Evolutionary conservation across 2,113 vertebrate genomes (phyloP).

Genomic region (Anguilla japonica): DNA sequence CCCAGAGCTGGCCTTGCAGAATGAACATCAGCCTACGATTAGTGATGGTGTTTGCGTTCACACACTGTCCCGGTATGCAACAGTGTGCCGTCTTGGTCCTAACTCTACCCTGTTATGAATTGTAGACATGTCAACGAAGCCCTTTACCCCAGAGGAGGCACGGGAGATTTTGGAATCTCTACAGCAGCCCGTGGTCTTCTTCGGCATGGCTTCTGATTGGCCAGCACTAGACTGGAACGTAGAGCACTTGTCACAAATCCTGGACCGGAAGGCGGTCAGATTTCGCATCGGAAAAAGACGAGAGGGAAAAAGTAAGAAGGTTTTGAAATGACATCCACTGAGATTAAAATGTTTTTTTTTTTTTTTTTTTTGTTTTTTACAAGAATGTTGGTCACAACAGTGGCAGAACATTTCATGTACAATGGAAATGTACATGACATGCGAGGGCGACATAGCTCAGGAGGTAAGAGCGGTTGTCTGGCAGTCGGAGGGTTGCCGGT

Average conservation of each 20-base stretch:
- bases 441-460: no score
- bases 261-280: conserved; percentile 68
- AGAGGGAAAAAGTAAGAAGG: conserved; percentile 67
- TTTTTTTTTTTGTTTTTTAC: no score
- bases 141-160: conserved; percentile 80
- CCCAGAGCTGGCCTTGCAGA: neutral
- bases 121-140: conserved; percentile 66
- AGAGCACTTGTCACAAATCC: conserved; percentile 68
- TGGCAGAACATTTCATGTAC: neutral
- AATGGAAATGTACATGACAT: no score
- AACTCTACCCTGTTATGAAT: neutral
- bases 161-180: conserved; percentile 76
- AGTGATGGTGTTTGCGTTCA: no score
- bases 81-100: neutral
- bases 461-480: no score
- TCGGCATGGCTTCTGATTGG: conserved; percentile 82
- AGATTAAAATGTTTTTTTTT: no score
- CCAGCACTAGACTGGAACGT: conserved; percentile 81
- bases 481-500: no score
- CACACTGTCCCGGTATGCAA: no score
- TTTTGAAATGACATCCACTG: neutral
- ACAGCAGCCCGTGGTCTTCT: conserved; percentile 82
- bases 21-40: neutral
- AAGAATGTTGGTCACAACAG: neutral
- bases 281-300: conserved; percentile 83